Percentiles rank a stretch among this genome's conserved stretches.
Conservation (phyloP, 2,113 vertebrate genomes). For the Zapornia atra region DNA sequence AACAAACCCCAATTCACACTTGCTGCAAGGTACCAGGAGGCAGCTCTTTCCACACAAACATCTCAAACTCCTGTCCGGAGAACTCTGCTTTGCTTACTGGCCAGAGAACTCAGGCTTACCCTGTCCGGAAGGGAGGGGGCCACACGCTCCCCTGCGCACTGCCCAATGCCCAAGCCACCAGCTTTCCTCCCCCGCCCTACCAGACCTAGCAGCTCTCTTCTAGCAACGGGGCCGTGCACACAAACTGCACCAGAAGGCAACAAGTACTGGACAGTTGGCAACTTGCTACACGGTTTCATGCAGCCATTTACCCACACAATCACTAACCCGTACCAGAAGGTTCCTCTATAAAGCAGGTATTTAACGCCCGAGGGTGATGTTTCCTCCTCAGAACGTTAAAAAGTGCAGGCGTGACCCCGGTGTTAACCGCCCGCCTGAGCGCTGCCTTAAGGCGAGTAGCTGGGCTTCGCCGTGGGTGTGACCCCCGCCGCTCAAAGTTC, state of each 20-base stretch:
- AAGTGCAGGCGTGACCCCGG: too few relatives aligned
- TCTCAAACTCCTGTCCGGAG: not conserved
- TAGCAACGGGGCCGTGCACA: accelerated
- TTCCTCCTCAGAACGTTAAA: too few relatives aligned
- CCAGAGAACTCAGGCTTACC: not conserved
- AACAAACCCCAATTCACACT: not conserved
- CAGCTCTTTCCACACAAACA: not conserved
- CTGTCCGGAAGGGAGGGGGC: not conserved
- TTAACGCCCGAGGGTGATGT: too few relatives aligned
- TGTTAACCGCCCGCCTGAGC: too few relatives aligned
- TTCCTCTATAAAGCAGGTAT: too few relatives aligned
- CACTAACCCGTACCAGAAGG: too few relatives aligned
- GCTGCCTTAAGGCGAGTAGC: too few relatives aligned
- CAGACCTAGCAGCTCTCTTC: not conserved
- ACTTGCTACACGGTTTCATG: not conserved
- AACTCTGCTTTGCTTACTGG: not conserved
- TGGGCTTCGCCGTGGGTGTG: too few relatives aligned
- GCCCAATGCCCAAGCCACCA: not conserved
- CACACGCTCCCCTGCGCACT: not conserved
- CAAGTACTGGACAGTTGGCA: not conserved
- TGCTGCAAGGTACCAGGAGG: not conserved
- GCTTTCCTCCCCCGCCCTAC: not conserved
- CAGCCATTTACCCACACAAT: too few relatives aligned
- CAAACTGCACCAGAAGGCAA: not conserved
- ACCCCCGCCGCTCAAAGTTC: too few relatives aligned